These are phyloP conservation scores for Drosophila sordidula DNA, from an alignment of 2,888 invertebrate genomes.

Conservation along the genomic window DNA sequence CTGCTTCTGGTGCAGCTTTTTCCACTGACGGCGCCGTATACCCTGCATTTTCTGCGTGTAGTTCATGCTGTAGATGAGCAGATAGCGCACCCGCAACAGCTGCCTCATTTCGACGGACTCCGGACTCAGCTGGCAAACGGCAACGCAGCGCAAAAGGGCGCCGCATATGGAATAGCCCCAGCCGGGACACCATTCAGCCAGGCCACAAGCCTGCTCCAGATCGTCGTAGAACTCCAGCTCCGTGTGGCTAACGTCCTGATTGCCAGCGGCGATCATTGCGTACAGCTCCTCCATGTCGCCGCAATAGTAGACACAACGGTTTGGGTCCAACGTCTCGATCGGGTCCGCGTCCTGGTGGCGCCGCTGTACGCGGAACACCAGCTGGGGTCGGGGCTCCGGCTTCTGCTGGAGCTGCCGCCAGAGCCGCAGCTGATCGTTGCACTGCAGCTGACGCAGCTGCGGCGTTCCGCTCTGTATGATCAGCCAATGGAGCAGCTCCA, in stretches of 20 bases:
- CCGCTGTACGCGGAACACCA: conserved; percentile 20
- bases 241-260: neutral
- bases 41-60: conserved; percentile 6
- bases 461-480: conserved; percentile 27
- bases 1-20: neutral
- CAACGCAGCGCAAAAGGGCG: conserved; percentile 27
- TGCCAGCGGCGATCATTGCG: conserved; percentile 3
- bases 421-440: conserved; percentile 10
- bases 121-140: conserved; percentile 15
- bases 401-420: conserved; percentile 21
- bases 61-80: conserved; percentile 30
- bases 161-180: conserved; percentile 36
- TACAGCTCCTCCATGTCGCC: conserved; percentile 30
- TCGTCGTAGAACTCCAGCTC: neutral
- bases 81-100: conserved; percentile 22
- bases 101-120: neutral
- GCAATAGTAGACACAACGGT: conserved; percentile 18
- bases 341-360: fast-evolving
- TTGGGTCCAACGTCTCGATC: neutral
- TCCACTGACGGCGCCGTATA: conserved; percentile 15
- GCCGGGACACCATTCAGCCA: conserved; percentile 18
- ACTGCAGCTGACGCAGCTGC: conserved; percentile 4
- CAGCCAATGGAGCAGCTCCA: conserved; percentile 36
- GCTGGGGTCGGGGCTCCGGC: conserved; percentile 6
- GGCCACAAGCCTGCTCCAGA: conserved; percentile 11